Evolutionary conservation across 2,797 vertebrate species (phyloP).

Genomic region (Myripristis jacobus): DNA sequence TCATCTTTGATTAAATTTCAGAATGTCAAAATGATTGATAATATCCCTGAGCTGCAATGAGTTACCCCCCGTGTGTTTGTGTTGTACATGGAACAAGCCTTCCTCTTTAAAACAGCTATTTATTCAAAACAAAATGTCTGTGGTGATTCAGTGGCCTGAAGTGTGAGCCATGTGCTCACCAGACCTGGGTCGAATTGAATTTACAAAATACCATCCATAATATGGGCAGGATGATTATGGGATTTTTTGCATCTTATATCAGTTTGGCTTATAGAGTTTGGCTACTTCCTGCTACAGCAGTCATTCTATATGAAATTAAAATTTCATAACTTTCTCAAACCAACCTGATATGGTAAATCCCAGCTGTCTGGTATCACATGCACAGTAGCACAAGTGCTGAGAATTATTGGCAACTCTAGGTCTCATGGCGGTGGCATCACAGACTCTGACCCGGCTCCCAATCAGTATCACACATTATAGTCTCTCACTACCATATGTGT

Average conservation of each 20-base stretch:
- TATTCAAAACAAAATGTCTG: conserved; percentile 62
- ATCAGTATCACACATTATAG: too few species aligned
- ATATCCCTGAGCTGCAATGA: conserved; percentile 32
- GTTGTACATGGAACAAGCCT: conserved; percentile 30
- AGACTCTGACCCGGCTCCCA: too few species aligned
- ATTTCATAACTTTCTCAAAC: too few species aligned
- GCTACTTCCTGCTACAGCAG: background rate
- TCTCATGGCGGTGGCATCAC: too few species aligned
- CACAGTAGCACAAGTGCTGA: conserved; percentile 20
- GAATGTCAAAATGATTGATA: conserved; percentile 15
- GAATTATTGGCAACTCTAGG: background rate
- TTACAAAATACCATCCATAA: background rate
- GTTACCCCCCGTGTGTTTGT: too few species aligned
- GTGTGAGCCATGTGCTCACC: conserved; percentile 27
- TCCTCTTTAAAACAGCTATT: conserved; percentile 50
- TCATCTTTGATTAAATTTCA: conserved; percentile 52
- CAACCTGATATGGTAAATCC: conserved; percentile 26
- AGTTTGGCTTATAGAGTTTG: too few species aligned
- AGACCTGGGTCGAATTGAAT: conserved; percentile 26
- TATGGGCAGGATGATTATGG: background rate
- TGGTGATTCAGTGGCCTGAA: conserved; percentile 49
- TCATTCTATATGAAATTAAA: background rate
- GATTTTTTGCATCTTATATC: background rate
- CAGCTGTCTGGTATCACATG: conserved; percentile 8
- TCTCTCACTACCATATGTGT: background rate